A percentile compares a stretch with the other conserved stretches of the same genome.
Evolutionary conservation across 2,113 vertebrate genomes (phyloP).

Genomic region (Neolamprologus sp.): DNA sequence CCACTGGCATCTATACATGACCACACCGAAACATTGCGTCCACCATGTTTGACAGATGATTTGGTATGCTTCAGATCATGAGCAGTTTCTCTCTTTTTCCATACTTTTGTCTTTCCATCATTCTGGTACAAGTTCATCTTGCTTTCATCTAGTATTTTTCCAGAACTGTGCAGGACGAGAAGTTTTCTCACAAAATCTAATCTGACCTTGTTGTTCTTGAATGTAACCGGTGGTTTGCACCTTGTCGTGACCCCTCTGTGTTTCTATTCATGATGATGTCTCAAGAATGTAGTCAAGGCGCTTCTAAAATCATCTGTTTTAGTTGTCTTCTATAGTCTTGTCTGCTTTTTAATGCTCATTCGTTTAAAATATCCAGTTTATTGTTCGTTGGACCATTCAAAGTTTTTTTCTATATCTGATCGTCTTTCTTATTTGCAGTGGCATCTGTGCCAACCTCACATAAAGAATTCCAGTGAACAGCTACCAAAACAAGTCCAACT

Average conservation of each 20-base stretch:
- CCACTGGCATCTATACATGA: not conserved
- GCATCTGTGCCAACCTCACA: not conserved
- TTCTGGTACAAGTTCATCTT: not conserved
- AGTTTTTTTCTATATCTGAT: not conserved
- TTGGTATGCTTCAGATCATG: not conserved
- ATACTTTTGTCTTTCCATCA: not conserved
- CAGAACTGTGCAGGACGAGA: not conserved
- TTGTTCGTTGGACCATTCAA: not conserved
- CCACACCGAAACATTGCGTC: fast-evolving
- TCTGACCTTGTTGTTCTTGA: not conserved
- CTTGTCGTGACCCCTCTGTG: not conserved
- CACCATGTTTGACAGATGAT: not conserved
- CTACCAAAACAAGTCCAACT: not conserved
- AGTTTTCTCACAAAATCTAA: fast-evolving
- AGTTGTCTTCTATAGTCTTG: not conserved
- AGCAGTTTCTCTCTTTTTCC: not conserved
- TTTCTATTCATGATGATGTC: not conserved
- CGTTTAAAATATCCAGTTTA: not conserved
- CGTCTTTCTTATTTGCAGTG: not conserved
- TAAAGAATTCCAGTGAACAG: not conserved
- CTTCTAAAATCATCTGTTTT: not conserved
- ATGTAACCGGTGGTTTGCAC: not conserved
- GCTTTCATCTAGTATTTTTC: not conserved
- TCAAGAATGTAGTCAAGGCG: not conserved
- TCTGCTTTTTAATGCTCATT: fast-evolving